Conservation (phyloP, 2,888 invertebrate species). For the Pristionchus exspectatus region DNA sequence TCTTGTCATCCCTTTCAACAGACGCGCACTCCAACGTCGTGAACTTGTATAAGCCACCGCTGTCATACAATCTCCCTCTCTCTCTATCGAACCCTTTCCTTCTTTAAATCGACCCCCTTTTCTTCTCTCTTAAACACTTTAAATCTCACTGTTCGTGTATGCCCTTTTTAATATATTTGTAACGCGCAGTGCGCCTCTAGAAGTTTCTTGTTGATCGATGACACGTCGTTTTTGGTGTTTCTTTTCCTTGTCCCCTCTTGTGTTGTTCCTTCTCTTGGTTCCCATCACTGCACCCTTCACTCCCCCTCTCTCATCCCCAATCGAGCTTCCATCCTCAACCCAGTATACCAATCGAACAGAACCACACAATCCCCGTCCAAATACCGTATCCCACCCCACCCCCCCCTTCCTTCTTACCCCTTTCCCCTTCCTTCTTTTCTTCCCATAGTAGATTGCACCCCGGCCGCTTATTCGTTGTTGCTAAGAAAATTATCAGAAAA, state of each 20-base stretch:
- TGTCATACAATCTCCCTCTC: constrained; percentile 17
- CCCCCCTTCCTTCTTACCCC: neutral
- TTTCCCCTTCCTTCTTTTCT: neutral
- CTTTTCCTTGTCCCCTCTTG: neutral
- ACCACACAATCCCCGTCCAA: constrained; percentile 33
- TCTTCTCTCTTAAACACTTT: neutral
- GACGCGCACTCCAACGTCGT: constrained; percentile 34
- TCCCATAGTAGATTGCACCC: constrained; percentile 28
- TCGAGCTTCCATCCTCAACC: constrained; percentile 18
- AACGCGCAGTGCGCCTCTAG: constrained; percentile 50
- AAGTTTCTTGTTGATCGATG: constrained; percentile 50
- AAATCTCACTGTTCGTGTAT: constrained; percentile 29
- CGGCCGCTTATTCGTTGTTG: constrained; percentile 43
- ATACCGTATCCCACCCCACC: constrained; percentile 33
- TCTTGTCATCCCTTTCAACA: constrained; percentile 36
- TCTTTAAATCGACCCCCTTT: neutral
- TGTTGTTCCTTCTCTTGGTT: neutral
- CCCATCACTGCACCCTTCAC: neutral
- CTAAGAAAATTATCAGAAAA: constrained; percentile 40
- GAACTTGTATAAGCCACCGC: constrained; percentile 48
- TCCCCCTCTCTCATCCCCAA: neutral
- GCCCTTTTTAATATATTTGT: constrained; percentile 3
- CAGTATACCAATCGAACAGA: constrained; percentile 40
- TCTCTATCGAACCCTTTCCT: constrained; percentile 10
- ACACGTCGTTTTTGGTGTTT: constrained; percentile 35